Evolutionary conservation across 35 echinoderm and acorn worm species (phyloP), one percentile per base, ranked within the genome.

Genomic region (Strongylocentrotus purpuratus): DNA sequence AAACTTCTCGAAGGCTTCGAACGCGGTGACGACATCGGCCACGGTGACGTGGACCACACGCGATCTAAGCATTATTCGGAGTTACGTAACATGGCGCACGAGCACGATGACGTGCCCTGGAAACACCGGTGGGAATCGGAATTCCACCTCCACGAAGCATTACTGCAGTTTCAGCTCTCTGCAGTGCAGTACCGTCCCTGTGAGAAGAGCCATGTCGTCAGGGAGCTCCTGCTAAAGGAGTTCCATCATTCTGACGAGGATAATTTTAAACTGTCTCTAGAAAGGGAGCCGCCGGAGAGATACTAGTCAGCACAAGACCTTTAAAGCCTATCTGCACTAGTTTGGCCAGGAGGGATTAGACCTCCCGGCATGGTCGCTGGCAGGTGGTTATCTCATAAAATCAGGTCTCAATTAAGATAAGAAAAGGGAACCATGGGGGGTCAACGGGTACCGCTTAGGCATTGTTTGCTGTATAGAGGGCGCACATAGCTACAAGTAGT

Each of bases 31-130:
- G 45, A 12, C 46, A 93, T 20, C 11, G 10, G 17, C 4, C 32
- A 93, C 5, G 46, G 45, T 33, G n/a, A 93, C 7, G 48, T 32
- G 2, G 11, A 58, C 11, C 91, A 58, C 18, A 25, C 11, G n/a
- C 45, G 45, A 33, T 93, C 91, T 14, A 33, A 48, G 14, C 91
- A 58, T 46, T 93, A 46, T 31, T 93, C 46, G 5, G 91, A 93
- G 31, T 58, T 93, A 47, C 46, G 31, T 6, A 46, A 93, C 22
- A 55, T 93, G 91, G 91, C 91, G 48, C 91, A 93, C n/a, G 91
- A 31, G 91, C 91, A 93, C 13, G 91, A 93, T n/a, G 91, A 58
- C 2, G 48, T 93, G 91, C 91, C 91, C 17, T 93, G 91, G 91
- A 93, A 93, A 58, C 91, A 28, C 46, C 11, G 17, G 31, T 93